Evolutionary conservation across 2,113 vertebrate genomes (phyloP), one percentile per base, ranked within the genome.

Genomic region (Apeltes quadracus): DNA sequence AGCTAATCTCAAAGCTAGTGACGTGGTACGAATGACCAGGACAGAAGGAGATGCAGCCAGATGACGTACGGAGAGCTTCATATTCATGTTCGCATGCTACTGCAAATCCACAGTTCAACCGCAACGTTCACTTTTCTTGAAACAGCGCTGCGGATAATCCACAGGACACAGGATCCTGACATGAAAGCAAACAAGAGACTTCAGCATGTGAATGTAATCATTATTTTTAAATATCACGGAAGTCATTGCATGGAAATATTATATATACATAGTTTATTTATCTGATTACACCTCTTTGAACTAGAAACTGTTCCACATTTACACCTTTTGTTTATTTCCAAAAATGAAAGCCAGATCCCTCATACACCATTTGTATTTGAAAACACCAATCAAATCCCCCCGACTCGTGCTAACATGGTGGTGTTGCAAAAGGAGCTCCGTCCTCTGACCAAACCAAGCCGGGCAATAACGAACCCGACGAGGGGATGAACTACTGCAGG

Each of bases 1-100:
- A 57, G 64, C 69, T 84, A 65, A 86, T 81, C 73, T 72, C 57
- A 50, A 67, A 69, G 50, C 57, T 32, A 3, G 57, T 7, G 10
- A 39, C 10, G n/a, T 70, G 66, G 34, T 43, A 54, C 43, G 69
- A 82, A 82, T 75, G 59, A 53, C 66, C 18, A 46, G 57, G 67
- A 68, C 51, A 38, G 32, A 13, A 27, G 22, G n/a, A 4, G 6
- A 2, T 23, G 4, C 4, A 29, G 13, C 1, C 9, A 72, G 12
- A 13, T 50, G 54, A 36, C 22, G 36, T 23, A 34, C 14, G 48
- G 2, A 43, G n/a, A 44, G 48, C 16, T 25, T 44, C 43, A 58
- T 0, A 22, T 50, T 9, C n/a, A 22, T 56, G 51, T 50, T 65
- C 27, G n/a, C 34, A 39, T 39, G 14, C n/a, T 25, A 41, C 3